Evolutionary conservation across 1,140 invertebrate species (phyloP).

Genomic region (Dinothrombium tinctorium): DNA sequence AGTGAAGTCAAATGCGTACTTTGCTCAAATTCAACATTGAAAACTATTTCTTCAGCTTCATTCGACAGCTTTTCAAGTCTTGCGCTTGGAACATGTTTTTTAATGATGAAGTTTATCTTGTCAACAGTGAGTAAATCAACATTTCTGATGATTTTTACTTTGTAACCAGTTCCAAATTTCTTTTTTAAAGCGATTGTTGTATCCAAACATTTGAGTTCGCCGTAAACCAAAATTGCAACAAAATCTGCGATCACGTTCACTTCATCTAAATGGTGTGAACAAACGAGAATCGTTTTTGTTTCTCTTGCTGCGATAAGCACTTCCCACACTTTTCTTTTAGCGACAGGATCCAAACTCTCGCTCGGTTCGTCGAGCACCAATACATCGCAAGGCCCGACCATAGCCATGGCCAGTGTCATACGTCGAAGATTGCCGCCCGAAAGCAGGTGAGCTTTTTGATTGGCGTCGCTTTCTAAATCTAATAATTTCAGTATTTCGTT

Average conservation of each 20-base stretch:
- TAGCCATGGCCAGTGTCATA: conserved; percentile 26
- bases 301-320: conserved; percentile 30
- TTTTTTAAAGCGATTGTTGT: conserved; percentile 8
- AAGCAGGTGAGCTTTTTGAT: background rate
- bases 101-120: background rate
- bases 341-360: conserved; percentile 25
- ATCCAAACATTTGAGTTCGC: conserved; percentile 1
- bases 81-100: too few species aligned
- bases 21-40: too few species aligned
- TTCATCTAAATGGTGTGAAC: conserved; percentile 19
- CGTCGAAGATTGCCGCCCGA: too few species aligned
- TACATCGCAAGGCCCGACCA: conserved; percentile 23
- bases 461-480: background rate
- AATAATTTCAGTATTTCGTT: background rate
- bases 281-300: conserved; percentile 30
- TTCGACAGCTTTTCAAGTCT: too few species aligned
- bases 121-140: background rate
- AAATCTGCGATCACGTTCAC: conserved; percentile 18
- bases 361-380: conserved; percentile 24
- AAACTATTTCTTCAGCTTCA: too few species aligned
- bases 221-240: conserved; percentile 17
- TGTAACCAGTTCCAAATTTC: conserved; percentile 10
- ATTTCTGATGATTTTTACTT: background rate
- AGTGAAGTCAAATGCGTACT: too few species aligned
- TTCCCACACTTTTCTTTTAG: conserved; percentile 24